Percentiles rank a stretch among this genome's conserved stretches.
These are phyloP conservation scores for Carapus acus DNA, from an alignment of 2,797 vertebrate species.

Conservation along the genomic window DNA sequence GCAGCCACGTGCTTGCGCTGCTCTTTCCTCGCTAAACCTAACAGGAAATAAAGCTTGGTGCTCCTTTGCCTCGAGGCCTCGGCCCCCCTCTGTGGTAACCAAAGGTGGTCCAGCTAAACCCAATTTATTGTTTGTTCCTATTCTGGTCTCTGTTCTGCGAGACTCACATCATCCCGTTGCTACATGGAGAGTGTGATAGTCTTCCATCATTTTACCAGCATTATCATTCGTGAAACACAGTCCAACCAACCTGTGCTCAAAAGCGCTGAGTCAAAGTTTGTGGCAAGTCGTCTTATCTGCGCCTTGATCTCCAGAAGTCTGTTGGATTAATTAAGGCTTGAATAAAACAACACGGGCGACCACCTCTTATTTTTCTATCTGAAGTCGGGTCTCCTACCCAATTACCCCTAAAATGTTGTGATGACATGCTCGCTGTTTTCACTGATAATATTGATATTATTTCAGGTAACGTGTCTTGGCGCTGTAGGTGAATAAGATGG, in stretches of 20 bases:
- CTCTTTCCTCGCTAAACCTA: constrained; percentile 23
- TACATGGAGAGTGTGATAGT: too few relatives aligned
- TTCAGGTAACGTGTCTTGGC: constrained; percentile 50
- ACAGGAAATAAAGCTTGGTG: constrained; percentile 30
- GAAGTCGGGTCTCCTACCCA: constrained; percentile 54
- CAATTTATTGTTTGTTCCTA: too few relatives aligned
- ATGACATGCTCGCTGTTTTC: constrained; percentile 62
- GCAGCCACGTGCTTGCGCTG: constrained; percentile 12
- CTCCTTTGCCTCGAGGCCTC: constrained; percentile 22
- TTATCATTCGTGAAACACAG: background rate
- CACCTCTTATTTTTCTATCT: constrained; percentile 53
- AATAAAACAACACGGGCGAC: constrained; percentile 50
- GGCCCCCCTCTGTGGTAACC: constrained; percentile 26
- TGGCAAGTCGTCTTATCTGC: constrained; percentile 30
- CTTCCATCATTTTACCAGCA: too few relatives aligned
- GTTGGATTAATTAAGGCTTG: constrained; percentile 53
- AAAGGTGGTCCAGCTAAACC: constrained; percentile 31
- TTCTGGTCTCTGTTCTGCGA: too few relatives aligned
- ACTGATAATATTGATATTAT: constrained; percentile 66
- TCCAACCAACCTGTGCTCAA: constrained; percentile 7
- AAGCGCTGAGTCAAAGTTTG: constrained; percentile 4
- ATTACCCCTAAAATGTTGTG: constrained; percentile 65
- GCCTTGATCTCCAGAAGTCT: constrained; percentile 54
- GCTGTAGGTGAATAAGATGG: constrained; percentile 16
- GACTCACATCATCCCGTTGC: background rate